phyloP scores from a whole-genome alignment of 2,888 invertebrate genomes.

The Lymantria dispar region DNA sequence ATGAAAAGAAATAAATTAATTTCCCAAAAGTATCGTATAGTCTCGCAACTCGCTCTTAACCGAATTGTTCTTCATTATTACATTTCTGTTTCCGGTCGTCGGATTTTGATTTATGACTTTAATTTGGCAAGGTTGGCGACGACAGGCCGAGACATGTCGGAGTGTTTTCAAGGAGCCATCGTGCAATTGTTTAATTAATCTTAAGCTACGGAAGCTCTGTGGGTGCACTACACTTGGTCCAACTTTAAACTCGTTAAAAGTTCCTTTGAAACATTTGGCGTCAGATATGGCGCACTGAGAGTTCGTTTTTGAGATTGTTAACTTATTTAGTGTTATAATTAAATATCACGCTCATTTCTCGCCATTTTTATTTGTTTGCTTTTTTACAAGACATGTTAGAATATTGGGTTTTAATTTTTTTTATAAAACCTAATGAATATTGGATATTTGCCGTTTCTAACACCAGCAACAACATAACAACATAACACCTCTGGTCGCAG shows the following conservation, averaged over 20 bases:
- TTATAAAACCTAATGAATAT: no score
- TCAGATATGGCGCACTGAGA: slow-evolving; percentile 80
- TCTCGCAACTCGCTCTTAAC: slow-evolving; percentile 46
- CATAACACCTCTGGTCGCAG: no score
- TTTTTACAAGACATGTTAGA: slow-evolving; percentile 18
- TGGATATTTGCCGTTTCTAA: no score
- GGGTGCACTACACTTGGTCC: slow-evolving; percentile 77
- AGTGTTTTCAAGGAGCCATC: slow-evolving; percentile 81
- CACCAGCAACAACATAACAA: no score
- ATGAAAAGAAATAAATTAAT: slow-evolving; percentile 56
- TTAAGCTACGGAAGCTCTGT: slow-evolving; percentile 70
- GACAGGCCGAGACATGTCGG: slow-evolving; percentile 81
- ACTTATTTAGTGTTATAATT: slow-evolving; percentile 78
- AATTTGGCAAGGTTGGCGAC: slow-evolving; percentile 81
- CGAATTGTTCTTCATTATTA: slow-evolving; percentile 72
- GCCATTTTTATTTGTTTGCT: slow-evolving; percentile 38
- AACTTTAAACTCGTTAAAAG: slow-evolving; percentile 83
- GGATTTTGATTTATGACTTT: slow-evolving; percentile 80
- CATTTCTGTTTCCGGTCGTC: slow-evolving; percentile 73
- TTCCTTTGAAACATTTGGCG: slow-evolving; percentile 81
- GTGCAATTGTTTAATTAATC: slow-evolving; percentile 83
- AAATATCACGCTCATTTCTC: slow-evolving; percentile 58
- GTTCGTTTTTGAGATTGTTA: slow-evolving; percentile 75
- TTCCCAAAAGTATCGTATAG: slow-evolving; percentile 41
- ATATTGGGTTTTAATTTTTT: slow-evolving; percentile 10